Evolutionary conservation across 2,797 vertebrate genomes (phyloP).

Genomic region (Typhlichthys eigenmanni): DNA sequence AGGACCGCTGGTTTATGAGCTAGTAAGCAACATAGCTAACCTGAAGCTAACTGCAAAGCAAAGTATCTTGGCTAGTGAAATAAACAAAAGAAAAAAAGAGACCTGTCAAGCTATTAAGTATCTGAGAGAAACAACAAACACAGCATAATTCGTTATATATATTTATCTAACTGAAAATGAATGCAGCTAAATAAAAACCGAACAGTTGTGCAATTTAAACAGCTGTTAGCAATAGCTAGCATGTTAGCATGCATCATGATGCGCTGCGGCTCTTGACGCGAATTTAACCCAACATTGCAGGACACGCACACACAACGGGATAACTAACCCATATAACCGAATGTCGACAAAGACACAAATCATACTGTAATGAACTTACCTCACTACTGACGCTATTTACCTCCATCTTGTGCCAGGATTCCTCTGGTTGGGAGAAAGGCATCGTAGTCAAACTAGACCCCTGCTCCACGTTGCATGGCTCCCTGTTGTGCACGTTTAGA

Average conservation of each 20-base stretch:
- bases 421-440: constrained; percentile 80
- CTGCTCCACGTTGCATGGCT: constrained; percentile 75
- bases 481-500: constrained; percentile 62
- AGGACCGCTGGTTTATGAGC: constrained; percentile 17
- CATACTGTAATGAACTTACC: constrained; percentile 63
- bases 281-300: constrained; percentile 34
- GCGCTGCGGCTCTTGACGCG: constrained; percentile 69
- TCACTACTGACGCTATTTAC: constrained; percentile 82
- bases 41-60: constrained; percentile 63
- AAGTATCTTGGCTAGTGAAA: constrained; percentile 58
- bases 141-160: not conserved
- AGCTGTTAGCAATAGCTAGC: constrained; percentile 72
- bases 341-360: constrained; percentile 8
- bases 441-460: constrained; percentile 80
- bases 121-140: too few relatives aligned
- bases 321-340: constrained; percentile 6
- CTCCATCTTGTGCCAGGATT: constrained; percentile 90
- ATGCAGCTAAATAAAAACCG: constrained; percentile 55
- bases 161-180: constrained; percentile 18
- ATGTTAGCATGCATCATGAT: constrained; percentile 70
- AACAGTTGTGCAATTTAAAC: constrained; percentile 49
- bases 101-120: not conserved
- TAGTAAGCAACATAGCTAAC: constrained; percentile 1
- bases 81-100: constrained; percentile 28
- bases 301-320: constrained; percentile 43